These are phyloP conservation scores for Bombylius major DNA, from an alignment of 2,888 invertebrate genomes.

Conservation along the genomic window DNA sequence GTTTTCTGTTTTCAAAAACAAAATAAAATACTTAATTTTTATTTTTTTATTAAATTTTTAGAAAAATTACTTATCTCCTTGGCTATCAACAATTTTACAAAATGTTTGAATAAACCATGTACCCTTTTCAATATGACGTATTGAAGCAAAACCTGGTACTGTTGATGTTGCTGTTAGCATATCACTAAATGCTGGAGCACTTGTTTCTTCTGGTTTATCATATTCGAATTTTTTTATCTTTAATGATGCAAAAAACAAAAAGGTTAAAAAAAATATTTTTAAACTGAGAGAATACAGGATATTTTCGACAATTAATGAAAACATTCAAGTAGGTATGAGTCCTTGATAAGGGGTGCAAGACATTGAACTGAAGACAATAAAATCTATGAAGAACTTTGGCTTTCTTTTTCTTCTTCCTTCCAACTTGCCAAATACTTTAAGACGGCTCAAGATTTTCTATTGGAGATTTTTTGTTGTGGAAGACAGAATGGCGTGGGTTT, in stretches of 20 bases:
- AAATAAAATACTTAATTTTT: neutral
- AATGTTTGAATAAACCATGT: conserved; percentile 35
- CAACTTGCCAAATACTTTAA: too few relatives aligned
- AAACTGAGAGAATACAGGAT: too few relatives aligned
- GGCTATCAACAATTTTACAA: conserved; percentile 22
- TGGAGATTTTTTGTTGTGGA: too few relatives aligned
- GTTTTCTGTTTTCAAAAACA: conserved; percentile 18
- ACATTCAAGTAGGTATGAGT: too few relatives aligned
- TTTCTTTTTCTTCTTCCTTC: too few relatives aligned
- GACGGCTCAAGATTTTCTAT: too few relatives aligned
- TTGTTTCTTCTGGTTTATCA: conserved; percentile 7
- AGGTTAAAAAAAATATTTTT: neutral
- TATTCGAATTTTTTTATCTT: conserved; percentile 9
- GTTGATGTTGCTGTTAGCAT: conserved; percentile 31
- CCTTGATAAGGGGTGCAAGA: too few relatives aligned
- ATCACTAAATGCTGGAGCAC: conserved; percentile 19
- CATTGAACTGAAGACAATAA: too few relatives aligned
- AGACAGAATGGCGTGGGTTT: too few relatives aligned
- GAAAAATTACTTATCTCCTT: conserved; percentile 21
- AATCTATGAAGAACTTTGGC: too few relatives aligned
- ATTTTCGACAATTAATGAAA: too few relatives aligned
- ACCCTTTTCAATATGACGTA: conserved; percentile 26
- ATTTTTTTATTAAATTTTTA: neutral
- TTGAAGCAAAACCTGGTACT: conserved; percentile 27
- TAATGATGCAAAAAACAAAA: neutral